These are phyloP conservation scores for Eupsilia transversa DNA, from an alignment of 2,888 invertebrate species.

Conservation along the genomic window DNA sequence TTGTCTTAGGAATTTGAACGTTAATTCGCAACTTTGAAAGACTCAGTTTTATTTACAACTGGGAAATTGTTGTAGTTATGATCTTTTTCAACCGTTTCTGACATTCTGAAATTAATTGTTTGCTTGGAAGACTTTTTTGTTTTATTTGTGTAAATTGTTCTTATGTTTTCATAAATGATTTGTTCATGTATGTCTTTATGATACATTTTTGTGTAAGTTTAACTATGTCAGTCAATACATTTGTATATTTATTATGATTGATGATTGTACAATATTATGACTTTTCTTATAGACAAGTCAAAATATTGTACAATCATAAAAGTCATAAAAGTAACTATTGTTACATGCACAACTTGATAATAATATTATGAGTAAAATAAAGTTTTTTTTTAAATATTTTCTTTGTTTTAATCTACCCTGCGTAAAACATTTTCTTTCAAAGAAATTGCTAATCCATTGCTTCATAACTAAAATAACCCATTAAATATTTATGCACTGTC, in stretches of 20 bases:
- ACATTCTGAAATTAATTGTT: background rate
- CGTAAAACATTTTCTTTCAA: background rate
- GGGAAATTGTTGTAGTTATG: background rate
- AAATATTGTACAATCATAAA: too few relatives aligned
- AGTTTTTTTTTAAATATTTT: constrained; percentile 14
- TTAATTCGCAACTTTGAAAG: background rate
- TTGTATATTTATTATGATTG: too few relatives aligned
- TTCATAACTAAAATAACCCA: background rate
- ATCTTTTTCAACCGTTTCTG: background rate
- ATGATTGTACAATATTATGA: constrained; percentile 22
- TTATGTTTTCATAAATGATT: background rate
- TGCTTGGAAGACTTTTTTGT: background rate
- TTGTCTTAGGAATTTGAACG: background rate
- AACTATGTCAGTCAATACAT: background rate
- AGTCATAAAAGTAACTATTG: constrained; percentile 36
- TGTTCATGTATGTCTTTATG: background rate
- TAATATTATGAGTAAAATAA: constrained; percentile 50
- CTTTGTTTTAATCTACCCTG: background rate
- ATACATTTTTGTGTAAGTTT: background rate
- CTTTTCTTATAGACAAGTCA: too few relatives aligned
- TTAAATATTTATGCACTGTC: background rate
- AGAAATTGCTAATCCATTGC: background rate
- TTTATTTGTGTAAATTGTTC: background rate
- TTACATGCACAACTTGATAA: constrained; percentile 49
- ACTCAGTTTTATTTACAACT: background rate